Conservation (phyloP, 1,140 invertebrate species). For the Atta colombica region DNA sequence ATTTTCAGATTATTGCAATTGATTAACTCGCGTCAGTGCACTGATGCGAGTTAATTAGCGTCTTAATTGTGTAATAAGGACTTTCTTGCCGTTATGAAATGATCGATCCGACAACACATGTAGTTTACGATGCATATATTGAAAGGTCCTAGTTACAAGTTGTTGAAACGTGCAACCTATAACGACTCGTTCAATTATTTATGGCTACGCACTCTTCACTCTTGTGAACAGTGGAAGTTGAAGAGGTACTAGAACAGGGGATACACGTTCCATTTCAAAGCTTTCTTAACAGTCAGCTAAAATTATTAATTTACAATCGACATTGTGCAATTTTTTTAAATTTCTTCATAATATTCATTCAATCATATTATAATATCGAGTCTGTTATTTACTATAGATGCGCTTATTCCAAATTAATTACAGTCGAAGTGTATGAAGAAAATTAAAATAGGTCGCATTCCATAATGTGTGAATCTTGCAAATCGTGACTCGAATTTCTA, state of each 20-base stretch:
- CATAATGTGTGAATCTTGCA: neutral
- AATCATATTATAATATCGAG: no score
- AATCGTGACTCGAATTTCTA: neutral
- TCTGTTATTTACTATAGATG: neutral
- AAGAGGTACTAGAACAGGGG: conserved; percentile 41
- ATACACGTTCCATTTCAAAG: conserved; percentile 17
- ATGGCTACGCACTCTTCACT: conserved; percentile 79
- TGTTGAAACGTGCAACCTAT: conserved; percentile 67
- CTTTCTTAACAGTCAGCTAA: conserved; percentile 35
- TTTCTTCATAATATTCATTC: neutral
- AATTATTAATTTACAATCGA: neutral
- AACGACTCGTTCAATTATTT: conserved; percentile 84
- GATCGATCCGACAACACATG: conserved; percentile 20
- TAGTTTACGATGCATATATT: neutral
- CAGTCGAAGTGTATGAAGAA: neutral
- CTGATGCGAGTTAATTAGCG: no score
- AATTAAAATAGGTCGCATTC: neutral
- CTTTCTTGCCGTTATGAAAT: conserved; percentile 21
- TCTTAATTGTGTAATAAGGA: neutral
- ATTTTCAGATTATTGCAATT: neutral
- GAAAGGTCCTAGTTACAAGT: conserved; percentile 30
- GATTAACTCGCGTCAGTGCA: no score
- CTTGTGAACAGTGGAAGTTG: conserved; percentile 15
- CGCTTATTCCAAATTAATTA: neutral
- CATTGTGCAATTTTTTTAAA: neutral